Percentiles rank a stretch among this genome's conserved stretches.
phyloP scores from a whole-genome alignment of 2,888 invertebrate species.

The Scelioninae gen. 2 region DNA sequence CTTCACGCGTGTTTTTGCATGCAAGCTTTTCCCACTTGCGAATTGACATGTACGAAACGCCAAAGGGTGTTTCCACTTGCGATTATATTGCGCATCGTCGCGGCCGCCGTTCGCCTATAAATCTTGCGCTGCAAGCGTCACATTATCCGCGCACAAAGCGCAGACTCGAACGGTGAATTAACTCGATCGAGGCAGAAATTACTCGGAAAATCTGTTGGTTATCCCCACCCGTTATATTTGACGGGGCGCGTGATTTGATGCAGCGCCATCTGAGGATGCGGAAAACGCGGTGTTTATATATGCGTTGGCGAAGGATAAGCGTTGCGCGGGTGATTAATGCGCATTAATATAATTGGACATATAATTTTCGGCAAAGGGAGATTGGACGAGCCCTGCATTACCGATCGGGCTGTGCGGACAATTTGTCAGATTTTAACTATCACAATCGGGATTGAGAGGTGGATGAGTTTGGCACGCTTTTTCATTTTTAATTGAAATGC shows the following conservation, averaged over 20 bases:
- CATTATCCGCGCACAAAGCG: slow-evolving; percentile 39
- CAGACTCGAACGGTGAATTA: slow-evolving; percentile 21
- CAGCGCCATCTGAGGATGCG: slow-evolving; percentile 9
- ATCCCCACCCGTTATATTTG: slow-evolving; percentile 11
- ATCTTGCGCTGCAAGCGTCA: slow-evolving; percentile 39
- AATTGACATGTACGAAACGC: slow-evolving; percentile 4
- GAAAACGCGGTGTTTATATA: slow-evolving; percentile 6
- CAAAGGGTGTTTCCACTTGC: background rate
- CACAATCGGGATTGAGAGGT: background rate
- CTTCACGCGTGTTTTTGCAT: slow-evolving; percentile 12
- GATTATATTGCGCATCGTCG: no score
- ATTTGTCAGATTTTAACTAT: background rate
- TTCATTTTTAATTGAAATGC: no score
- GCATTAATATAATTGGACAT: background rate
- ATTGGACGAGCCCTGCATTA: background rate
- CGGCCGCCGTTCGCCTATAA: slow-evolving; percentile 21
- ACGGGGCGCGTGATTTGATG: slow-evolving; percentile 18
- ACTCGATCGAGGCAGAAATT: slow-evolving; percentile 36
- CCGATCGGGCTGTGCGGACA: background rate
- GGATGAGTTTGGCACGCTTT: background rate
- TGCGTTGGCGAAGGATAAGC: slow-evolving; percentile 9
- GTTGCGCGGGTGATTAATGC: slow-evolving; percentile 3
- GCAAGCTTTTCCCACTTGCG: background rate
- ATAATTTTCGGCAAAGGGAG: no score
- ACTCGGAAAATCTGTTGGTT: slow-evolving; percentile 39